Evolutionary conservation across 2,888 invertebrate species (phyloP).

Genomic region (Xanthia icteritia): DNA sequence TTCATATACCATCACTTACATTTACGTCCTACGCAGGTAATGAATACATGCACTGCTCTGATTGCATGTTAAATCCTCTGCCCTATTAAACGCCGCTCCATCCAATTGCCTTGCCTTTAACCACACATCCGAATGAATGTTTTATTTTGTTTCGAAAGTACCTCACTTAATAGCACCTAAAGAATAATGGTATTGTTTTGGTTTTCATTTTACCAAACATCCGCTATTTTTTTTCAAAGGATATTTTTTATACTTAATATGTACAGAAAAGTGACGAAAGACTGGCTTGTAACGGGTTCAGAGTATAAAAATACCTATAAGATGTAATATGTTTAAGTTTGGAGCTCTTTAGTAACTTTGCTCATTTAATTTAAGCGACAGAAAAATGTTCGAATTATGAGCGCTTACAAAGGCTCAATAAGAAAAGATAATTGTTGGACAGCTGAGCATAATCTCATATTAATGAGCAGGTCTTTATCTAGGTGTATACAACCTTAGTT

Average conservation of each 20-base stretch:
- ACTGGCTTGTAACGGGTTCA: slow-evolving; percentile 26
- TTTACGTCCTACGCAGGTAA: slow-evolving; percentile 53
- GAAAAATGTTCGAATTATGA: slow-evolving; percentile 20
- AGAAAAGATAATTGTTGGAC: slow-evolving; percentile 20
- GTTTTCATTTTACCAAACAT: slow-evolving; percentile 26
- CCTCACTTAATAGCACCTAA: slow-evolving; percentile 29
- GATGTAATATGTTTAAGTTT: slow-evolving; percentile 31
- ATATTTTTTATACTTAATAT: too few species aligned
- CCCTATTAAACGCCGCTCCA: slow-evolving; percentile 52
- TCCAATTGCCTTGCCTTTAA: slow-evolving; percentile 44
- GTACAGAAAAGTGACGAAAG: slow-evolving; percentile 39
- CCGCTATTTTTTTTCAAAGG: slow-evolving; percentile 36
- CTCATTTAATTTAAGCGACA: slow-evolving; percentile 38
- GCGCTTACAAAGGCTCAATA: not conserved
- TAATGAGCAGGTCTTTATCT: slow-evolving; percentile 17
- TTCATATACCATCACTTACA: slow-evolving; percentile 37
- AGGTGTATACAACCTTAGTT: too few species aligned
- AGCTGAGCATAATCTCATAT: slow-evolving; percentile 11
- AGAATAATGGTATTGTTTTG: slow-evolving; percentile 41
- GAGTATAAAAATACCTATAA: slow-evolving; percentile 28
- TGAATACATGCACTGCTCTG: slow-evolving; percentile 46
- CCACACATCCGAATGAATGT: slow-evolving; percentile 43
- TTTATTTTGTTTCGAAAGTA: slow-evolving; percentile 43
- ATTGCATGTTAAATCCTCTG: slow-evolving; percentile 48
- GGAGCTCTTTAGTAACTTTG: slow-evolving; percentile 32